Conservation (phyloP, 2,113 vertebrate species). For the Lepisosteus osseus region DNA sequence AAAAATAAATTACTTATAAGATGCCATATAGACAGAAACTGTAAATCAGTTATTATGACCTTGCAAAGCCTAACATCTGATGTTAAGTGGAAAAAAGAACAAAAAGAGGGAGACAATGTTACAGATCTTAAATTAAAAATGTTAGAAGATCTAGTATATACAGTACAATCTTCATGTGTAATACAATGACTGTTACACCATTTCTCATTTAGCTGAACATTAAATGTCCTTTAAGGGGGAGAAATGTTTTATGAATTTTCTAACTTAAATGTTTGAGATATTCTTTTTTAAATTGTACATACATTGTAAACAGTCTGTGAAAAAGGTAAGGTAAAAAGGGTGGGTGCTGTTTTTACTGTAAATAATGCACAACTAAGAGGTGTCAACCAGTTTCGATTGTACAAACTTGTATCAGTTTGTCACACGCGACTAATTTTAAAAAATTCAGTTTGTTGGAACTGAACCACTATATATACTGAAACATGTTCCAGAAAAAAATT, state of each 20-base stretch:
- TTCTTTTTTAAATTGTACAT: constrained; percentile 40
- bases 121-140: no score
- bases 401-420: constrained; percentile 35
- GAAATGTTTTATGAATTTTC: constrained; percentile 8
- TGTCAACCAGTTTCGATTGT: constrained; percentile 26
- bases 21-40: no score
- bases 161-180: not conserved
- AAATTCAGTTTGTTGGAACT: constrained; percentile 22
- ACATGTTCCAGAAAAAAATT: constrained; percentile 7
- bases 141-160: no score
- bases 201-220: constrained; percentile 7
- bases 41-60: no score
- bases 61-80: no score
- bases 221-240: not conserved
- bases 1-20: no score
- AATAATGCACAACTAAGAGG: constrained; percentile 33
- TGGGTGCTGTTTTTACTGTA: constrained; percentile 37
- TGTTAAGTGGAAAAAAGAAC: no score
- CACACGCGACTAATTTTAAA: constrained; percentile 12
- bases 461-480: constrained; percentile 18
- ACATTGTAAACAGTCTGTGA: constrained; percentile 23
- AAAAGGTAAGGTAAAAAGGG: constrained; percentile 16
- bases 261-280: constrained; percentile 26
- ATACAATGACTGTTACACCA: constrained; percentile 44
- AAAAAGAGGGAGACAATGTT: no score